These are phyloP conservation scores for Toxotes lorentzi DNA, from an alignment of 2,797 vertebrate genomes.

Conservation along the genomic window DNA sequence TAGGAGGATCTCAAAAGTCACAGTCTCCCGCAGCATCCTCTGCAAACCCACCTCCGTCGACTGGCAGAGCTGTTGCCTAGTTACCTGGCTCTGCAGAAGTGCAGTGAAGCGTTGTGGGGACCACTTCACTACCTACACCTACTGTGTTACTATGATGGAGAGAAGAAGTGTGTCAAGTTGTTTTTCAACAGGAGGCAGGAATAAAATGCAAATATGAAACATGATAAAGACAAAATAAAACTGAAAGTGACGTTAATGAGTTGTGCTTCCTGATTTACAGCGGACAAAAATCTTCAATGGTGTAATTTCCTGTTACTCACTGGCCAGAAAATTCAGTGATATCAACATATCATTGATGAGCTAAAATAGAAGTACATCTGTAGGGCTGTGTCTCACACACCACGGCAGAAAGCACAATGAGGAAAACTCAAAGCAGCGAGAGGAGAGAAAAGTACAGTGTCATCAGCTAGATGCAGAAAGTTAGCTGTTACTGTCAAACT, in stretches of 20 bases:
- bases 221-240: neutral
- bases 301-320: neutral
- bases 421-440: neutral
- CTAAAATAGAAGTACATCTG: neutral
- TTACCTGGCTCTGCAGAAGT: constrained; percentile 79
- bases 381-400: neutral
- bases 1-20: constrained; percentile 69
- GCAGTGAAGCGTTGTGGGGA: constrained; percentile 67
- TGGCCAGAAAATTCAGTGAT: neutral
- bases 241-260: neutral
- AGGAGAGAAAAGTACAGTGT: constrained; percentile 15
- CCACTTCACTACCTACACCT: constrained; percentile 67
- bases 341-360: neutral
- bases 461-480: constrained; percentile 7
- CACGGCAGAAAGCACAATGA: neutral
- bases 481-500: constrained; percentile 7
- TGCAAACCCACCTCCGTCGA: constrained; percentile 65
- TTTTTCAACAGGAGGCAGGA: constrained; percentile 6
- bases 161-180: constrained; percentile 55
- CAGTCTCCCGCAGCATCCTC: constrained; percentile 67
- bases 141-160: constrained; percentile 36
- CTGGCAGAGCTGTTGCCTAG: constrained; percentile 82
- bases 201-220: constrained; percentile 9
- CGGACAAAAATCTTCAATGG: neutral
- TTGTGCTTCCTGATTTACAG: neutral